phyloP scores from a whole-genome alignment of 2,797 vertebrate genomes.

The Enteromius radiatus region DNA sequence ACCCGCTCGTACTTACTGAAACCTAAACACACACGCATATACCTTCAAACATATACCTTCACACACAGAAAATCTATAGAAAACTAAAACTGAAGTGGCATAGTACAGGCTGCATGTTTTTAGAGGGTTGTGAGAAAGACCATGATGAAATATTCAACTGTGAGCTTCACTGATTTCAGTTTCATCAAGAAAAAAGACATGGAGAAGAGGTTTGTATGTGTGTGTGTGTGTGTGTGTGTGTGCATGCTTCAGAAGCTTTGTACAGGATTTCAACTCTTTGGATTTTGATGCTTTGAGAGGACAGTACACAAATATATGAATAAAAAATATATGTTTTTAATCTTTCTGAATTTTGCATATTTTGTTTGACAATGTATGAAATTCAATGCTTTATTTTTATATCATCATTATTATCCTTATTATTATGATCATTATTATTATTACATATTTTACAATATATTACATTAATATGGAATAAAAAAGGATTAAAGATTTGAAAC shows the following conservation, averaged over 20 bases:
- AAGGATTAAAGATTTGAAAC: no score
- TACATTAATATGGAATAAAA: no score
- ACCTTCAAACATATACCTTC: no score
- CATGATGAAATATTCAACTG: constrained; percentile 57
- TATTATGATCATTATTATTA: no score
- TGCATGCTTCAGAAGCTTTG: background rate
- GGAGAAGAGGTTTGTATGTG: constrained; percentile 25
- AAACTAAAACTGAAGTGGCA: background rate
- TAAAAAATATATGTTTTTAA: no score
- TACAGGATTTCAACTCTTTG: background rate
- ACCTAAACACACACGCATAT: constrained; percentile 35
- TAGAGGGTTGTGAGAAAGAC: constrained; percentile 25
- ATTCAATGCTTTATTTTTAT: no score
- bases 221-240: constrained; percentile 8
- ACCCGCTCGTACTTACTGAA: constrained; percentile 31
- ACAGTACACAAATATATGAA: no score
- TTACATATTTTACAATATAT: no score
- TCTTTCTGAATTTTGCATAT: no score
- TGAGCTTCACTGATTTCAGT: constrained; percentile 54
- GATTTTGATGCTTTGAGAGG: background rate
- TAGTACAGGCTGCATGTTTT: background rate
- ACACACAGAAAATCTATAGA: constrained; percentile 7
- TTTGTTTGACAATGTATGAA: no score
- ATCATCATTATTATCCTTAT: no score
- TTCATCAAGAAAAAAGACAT: constrained; percentile 44